These are phyloP conservation scores for Crepidodera aurea DNA, from an alignment of 2,888 invertebrate species.

Conservation along the genomic window DNA sequence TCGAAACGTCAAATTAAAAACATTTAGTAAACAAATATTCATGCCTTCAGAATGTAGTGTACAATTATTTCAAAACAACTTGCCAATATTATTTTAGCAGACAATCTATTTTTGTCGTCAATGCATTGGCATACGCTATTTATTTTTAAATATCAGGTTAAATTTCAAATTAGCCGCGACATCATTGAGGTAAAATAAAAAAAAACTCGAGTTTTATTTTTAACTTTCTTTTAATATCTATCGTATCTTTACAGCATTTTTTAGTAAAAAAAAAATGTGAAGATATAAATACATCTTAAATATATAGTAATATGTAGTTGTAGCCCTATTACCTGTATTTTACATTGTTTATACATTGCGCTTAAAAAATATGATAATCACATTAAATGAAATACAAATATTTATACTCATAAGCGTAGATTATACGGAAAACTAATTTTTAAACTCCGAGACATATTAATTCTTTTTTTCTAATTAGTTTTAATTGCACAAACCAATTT, in stretches of 20 bases:
- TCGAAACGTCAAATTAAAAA: no score
- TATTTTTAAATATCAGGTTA: neutral
- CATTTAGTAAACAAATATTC: no score
- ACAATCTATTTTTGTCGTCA: neutral
- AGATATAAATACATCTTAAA: constrained; percentile 5
- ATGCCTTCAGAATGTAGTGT: no score
- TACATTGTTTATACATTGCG: neutral
- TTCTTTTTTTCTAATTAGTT: no score
- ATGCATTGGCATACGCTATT: neutral
- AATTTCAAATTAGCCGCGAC: neutral
- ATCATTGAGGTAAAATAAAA: neutral
- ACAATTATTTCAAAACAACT: neutral
- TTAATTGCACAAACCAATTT: no score
- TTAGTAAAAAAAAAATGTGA: constrained; percentile 37
- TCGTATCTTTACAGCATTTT: constrained; percentile 27
- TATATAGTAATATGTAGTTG: neutral
- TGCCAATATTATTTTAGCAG: neutral
- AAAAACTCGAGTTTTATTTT: constrained; percentile 1
- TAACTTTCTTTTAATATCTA: neutral
- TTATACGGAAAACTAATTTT: no score
- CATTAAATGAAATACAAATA: neutral
- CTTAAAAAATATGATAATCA: neutral
- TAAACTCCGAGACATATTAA: no score
- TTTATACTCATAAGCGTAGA: no score
- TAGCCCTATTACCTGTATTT: constrained; percentile 6